Base-by-base conservation (phyloP, 2,888 invertebrate species). In the Drosophila setosimentum region DNA sequence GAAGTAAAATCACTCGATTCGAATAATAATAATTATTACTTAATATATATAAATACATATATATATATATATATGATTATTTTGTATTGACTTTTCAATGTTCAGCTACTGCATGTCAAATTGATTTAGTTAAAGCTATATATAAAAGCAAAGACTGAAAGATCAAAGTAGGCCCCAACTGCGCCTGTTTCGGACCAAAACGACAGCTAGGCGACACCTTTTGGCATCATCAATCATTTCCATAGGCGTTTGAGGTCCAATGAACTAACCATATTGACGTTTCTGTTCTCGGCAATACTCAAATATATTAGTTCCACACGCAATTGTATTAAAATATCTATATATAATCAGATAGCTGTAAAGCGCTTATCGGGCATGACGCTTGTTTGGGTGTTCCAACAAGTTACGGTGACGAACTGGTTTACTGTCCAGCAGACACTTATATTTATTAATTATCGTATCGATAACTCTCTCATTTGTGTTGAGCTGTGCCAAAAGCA, bases 361-460 rank as follows among this genome's bases (percentile, higher is more conserved):
- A 73, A 76, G 54, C 73, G 74, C 82, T 83, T 89, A 88, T 89
- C 87, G 89, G 83, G 75, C 86, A 76, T 73, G 74, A 71, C 68
- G 68, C 62, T 77, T 76, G 86, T 78, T 83, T 87, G 79, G 81
- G 88, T 82, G 86, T 86, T 73, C 68, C 82, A 80, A 82, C 82
- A 67, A 73, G 80, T 77, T 80, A 62, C 68, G 63, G 70, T 59
- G 55, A 69, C 64, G 61, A 87, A 83, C 83, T 86, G 86, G 88
- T 88, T 88, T 76, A 68, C 33, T 71, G 58, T 64, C 60, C 54
- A 32, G 68, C 69, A 30, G 59, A 65, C 51, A 59, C 68, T 81
- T 76, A 65, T 83, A 74, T 78, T 88, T 87, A 89, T 90, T 87
- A 88, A 87, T 87, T 87, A 90, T 82, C 87, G 83, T 73, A 88